Percentiles rank a stretch among this genome's conserved stretches.
phyloP scores from a whole-genome alignment of 2,888 invertebrate genomes.

The Plemyria rubiginata region DNA sequence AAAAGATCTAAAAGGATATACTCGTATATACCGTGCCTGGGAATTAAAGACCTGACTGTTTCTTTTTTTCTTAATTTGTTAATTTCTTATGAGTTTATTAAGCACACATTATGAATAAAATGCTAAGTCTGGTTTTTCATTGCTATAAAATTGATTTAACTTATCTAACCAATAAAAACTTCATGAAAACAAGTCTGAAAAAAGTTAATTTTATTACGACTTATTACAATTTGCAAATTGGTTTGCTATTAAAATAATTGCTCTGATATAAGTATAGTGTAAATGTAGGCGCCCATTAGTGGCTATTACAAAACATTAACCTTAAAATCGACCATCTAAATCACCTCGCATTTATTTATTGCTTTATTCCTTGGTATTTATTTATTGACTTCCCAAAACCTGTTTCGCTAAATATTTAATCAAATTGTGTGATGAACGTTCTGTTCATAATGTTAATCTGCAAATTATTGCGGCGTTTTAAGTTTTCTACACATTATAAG shows the following conservation, averaged over 20 bases:
- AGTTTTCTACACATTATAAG: too few relatives aligned
- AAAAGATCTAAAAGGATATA: too few relatives aligned
- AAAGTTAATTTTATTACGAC: slow-evolving; percentile 12
- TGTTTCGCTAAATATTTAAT: slow-evolving; percentile 40
- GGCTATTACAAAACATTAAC: slow-evolving; percentile 54
- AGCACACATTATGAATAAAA: background rate
- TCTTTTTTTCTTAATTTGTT: background rate
- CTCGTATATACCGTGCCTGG: too few relatives aligned
- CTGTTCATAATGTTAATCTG: slow-evolving; percentile 34
- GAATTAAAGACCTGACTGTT: too few relatives aligned
- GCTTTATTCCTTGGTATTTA: slow-evolving; percentile 61
- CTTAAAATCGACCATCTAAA: slow-evolving; percentile 54
- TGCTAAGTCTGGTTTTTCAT: background rate
- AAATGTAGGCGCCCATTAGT: slow-evolving; percentile 32
- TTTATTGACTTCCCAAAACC: slow-evolving; percentile 55
- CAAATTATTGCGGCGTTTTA: slow-evolving; percentile 29
- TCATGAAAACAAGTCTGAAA: slow-evolving; percentile 13
- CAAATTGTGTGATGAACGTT: slow-evolving; percentile 29
- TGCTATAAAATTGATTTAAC: slow-evolving; percentile 5
- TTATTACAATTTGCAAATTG: slow-evolving; percentile 27
- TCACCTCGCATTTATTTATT: slow-evolving; percentile 60
- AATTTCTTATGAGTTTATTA: background rate
- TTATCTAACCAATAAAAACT: slow-evolving; percentile 14
- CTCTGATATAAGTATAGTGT: slow-evolving; percentile 25
- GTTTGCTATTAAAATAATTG: slow-evolving; percentile 32